Evolutionary conservation across 1,140 invertebrate species (phyloP).

Genomic region (Whitmania pigra): DNA sequence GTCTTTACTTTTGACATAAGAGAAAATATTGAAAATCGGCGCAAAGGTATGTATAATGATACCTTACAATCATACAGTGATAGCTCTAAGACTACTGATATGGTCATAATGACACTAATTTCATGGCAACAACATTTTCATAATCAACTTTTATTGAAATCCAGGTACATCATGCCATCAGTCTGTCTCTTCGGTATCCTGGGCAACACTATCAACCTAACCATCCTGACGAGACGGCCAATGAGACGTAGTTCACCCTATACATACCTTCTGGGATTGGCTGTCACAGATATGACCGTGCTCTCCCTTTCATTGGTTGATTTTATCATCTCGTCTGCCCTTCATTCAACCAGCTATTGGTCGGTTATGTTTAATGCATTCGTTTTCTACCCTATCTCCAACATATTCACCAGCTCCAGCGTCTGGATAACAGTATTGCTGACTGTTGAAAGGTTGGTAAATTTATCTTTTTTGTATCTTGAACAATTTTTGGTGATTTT

Average conservation of each 20-base stretch:
- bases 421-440: slow-evolving; percentile 34
- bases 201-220: slow-evolving; percentile 35
- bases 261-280: slow-evolving; percentile 35
- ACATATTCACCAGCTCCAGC: slow-evolving; percentile 34
- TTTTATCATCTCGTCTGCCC: slow-evolving; percentile 28
- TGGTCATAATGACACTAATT: background rate
- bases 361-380: slow-evolving; percentile 32
- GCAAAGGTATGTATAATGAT: no score
- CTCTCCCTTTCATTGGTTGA: slow-evolving; percentile 31
- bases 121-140: background rate
- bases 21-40: no score
- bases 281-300: slow-evolving; percentile 31
- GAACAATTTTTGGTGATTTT: background rate
- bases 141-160: background rate
- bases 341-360: slow-evolving; percentile 26
- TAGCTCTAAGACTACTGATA: background rate
- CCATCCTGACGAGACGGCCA: slow-evolving; percentile 32
- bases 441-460: slow-evolving; percentile 32
- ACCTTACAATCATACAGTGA: no score
- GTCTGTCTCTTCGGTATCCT: slow-evolving; percentile 37
- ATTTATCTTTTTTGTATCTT: background rate
- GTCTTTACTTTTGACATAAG: no score
- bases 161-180: slow-evolving; percentile 29
- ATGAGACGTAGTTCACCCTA: slow-evolving; percentile 36
- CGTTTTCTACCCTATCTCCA: slow-evolving; percentile 32